phyloP scores from a whole-genome alignment of 1,140 invertebrate genomes.

The Tetragnatha versicolor region DNA sequence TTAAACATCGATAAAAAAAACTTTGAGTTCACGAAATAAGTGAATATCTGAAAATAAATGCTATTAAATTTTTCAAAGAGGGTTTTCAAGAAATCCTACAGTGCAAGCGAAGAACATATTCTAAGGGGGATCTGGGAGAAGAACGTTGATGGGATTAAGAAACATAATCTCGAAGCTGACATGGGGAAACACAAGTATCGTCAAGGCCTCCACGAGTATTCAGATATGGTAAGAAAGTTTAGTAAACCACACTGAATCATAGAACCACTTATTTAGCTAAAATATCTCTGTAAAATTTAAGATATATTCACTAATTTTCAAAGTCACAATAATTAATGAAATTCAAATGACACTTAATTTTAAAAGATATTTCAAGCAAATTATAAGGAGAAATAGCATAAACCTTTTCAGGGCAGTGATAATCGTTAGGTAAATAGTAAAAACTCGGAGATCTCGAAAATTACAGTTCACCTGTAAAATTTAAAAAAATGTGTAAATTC shows the following conservation, averaged over 20 bases:
- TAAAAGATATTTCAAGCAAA: too few relatives aligned
- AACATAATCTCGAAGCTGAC: background rate
- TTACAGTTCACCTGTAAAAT: background rate
- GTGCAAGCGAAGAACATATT: background rate
- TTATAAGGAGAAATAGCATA: background rate
- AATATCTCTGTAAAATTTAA: too few relatives aligned
- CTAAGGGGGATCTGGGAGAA: background rate
- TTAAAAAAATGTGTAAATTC: too few relatives aligned
- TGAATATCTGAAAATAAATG: too few relatives aligned
- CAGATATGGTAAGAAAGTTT: conserved; percentile 63
- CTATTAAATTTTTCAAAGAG: background rate
- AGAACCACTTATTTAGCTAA: too few relatives aligned
- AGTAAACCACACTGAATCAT: background rate
- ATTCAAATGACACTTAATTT: too few relatives aligned
- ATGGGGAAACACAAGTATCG: background rate
- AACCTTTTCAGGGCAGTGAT: background rate
- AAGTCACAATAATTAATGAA: too few relatives aligned
- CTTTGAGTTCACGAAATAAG: too few relatives aligned
- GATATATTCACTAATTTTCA: too few relatives aligned
- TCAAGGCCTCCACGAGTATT: conserved; percentile 11
- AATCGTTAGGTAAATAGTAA: conserved; percentile 61
- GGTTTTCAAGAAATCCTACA: background rate
- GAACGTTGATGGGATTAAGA: background rate
- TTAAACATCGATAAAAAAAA: too few relatives aligned
- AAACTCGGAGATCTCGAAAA: background rate